These are phyloP conservation scores for Acrocephalus kingi DNA, from an alignment of 2,113 vertebrate genomes.

Conservation along the genomic window DNA sequence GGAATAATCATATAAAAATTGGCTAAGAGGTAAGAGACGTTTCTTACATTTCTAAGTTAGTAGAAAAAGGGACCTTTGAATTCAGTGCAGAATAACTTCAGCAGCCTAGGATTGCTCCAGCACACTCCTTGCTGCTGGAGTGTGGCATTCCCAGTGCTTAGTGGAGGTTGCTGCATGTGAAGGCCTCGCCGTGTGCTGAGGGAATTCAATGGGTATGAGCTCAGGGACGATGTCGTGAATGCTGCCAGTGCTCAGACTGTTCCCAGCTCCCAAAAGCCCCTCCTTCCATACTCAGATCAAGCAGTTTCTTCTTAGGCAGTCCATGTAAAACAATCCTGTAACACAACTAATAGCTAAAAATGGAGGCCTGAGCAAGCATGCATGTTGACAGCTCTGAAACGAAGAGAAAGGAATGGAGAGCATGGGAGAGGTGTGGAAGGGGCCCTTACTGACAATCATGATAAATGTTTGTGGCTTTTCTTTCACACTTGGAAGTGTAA, in stretches of 20 bases:
- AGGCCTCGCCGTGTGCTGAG: neutral
- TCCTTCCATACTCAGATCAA: neutral
- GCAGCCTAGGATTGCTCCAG: neutral
- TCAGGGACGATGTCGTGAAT: neutral
- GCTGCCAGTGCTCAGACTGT: neutral
- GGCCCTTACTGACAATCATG: constrained; percentile 50
- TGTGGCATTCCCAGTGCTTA: neutral
- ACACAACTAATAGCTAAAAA: neutral
- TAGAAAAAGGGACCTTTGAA: neutral
- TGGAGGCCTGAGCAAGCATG: neutral
- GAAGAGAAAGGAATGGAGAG: neutral
- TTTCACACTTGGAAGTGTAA: constrained; percentile 53
- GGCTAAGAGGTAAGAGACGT: neutral
- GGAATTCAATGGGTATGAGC: neutral
- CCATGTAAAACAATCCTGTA: constrained; percentile 13
- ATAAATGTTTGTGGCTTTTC: constrained; percentile 62
- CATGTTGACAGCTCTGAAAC: constrained; percentile 36
- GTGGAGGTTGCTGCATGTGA: neutral
- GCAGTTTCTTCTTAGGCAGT: neutral
- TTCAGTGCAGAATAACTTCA: neutral
- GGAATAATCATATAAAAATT: neutral
- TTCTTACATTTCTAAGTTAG: neutral
- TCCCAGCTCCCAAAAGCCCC: neutral
- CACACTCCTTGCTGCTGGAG: accelerated
- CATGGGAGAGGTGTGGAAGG: constrained; percentile 2